These are phyloP conservation scores for Encarsia formosa DNA, from an alignment of 2,888 invertebrate species.

Conservation along the genomic window DNA sequence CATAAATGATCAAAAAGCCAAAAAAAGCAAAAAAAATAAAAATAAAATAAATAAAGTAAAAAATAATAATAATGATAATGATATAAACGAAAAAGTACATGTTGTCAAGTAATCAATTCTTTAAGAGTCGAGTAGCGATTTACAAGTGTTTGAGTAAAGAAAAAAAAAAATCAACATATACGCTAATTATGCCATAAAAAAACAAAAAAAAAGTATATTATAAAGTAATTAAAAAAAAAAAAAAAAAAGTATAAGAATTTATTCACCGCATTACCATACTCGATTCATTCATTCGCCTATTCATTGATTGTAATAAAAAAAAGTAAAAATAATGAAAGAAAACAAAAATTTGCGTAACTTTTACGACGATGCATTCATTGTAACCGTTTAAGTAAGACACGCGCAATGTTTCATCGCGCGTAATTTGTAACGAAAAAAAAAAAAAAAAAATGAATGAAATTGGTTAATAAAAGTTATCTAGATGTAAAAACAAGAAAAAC, in stretches of 20 bases:
- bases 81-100: no score
- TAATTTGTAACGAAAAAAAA: conserved; percentile 51
- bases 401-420: conserved; percentile 43
- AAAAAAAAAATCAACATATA: conserved; percentile 20
- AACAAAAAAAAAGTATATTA: conserved; percentile 13
- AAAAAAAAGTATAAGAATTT: conserved; percentile 12
- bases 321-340: no score
- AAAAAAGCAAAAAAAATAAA: conserved; percentile 33
- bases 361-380: conserved; percentile 47
- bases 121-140: conserved; percentile 46
- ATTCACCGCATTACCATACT: conserved; percentile 29
- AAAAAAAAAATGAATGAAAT: no score
- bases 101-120: conserved; percentile 50
- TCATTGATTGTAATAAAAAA: conserved; percentile 41
- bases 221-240: conserved; percentile 11
- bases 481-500: conserved; percentile 43
- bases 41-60: no score
- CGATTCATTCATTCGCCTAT: conserved; percentile 44
- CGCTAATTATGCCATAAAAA: conserved; percentile 15
- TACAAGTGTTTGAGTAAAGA: conserved; percentile 28
- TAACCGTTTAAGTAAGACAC: conserved; percentile 46
- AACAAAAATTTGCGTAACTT: conserved; percentile 2
- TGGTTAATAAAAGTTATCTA: conserved; percentile 53
- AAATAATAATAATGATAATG: no score
- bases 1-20: conserved; percentile 40